Evolutionary conservation across 37 sponge, comb jelly and placozoan genomes (phyloP), one percentile per base, ranked within the genome.

Genomic region (Amphimedon queenslandica): DNA sequence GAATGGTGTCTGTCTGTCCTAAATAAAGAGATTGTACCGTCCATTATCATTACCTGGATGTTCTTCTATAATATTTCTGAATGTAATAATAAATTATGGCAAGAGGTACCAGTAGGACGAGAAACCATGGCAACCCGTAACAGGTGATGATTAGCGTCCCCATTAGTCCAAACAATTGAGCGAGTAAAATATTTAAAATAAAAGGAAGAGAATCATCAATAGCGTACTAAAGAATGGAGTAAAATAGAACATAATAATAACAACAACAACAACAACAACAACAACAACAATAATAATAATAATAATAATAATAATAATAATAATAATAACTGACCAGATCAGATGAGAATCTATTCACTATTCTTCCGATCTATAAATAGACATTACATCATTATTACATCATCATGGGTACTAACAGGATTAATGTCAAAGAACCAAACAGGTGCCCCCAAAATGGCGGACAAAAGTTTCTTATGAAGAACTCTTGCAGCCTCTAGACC

Each of bases 191-290:
- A 78, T 98, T 98, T 64, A 95, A 42, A 37, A 86, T 92, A 80
- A 98, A 98, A 20, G 99, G 99, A 4, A 98, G 88, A 30, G 80
- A 77, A 71, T 90, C 91, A 69, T 98, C 99, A 68, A 98, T 93
- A 42, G 96, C 77, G 34, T 93, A 96, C 90, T 94, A 63, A 1
- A 67, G 47, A n/a, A 57, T 47, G 53, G 13, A 13, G 58, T 34
- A 31, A 1, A 57, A 66, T 20, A 2, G 25, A 71, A 40, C 21
- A 58, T 39, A 29, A 10, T 4, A 16, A 16, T 10, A 28, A 16
- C 24, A 37, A 29, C 21, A 43, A 24, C 21, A 37, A 36, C 2
- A 37, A 38, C 3, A 3, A 40, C 37, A 2, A 13, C 42, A 69
- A 2, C 34, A 69, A 1, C 2, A 4, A 3, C 2, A 20, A 4